Evolutionary conservation across 2,113 vertebrate species (phyloP).

Genomic region (Campylomormyrus numenius): DNA sequence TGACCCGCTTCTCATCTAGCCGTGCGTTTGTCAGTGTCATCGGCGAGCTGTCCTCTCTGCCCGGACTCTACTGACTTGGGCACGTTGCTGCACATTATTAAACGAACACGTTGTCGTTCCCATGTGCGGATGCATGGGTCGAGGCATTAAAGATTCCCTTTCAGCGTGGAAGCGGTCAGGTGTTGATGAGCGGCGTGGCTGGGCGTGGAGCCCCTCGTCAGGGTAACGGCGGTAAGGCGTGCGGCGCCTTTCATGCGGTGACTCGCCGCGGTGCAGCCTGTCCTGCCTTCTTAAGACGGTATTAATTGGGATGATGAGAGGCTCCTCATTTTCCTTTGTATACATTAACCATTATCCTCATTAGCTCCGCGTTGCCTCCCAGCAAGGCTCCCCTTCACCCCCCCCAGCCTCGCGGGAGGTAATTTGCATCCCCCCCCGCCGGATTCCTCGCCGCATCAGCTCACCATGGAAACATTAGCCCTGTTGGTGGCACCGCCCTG

Average conservation of each 20-base stretch:
- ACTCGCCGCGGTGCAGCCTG: not conserved
- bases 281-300: constrained; percentile 57
- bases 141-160: not conserved
- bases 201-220: not conserved
- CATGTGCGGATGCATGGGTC: not conserved
- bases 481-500: constrained; percentile 55
- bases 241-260: not conserved
- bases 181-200: not conserved
- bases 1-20: not conserved
- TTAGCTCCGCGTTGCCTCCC: constrained; percentile 64
- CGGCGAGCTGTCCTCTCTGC: not conserved
- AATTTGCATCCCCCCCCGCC: constrained; percentile 58
- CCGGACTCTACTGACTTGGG: not conserved
- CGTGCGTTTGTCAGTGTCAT: not conserved
- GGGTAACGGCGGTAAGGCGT: not conserved
- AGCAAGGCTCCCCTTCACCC: constrained; percentile 56
- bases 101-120: not conserved
- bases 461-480: constrained; percentile 63
- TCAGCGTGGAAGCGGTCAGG: not conserved
- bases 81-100: not conserved
- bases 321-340: constrained; percentile 50
- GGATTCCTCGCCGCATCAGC: constrained; percentile 59
- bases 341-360: constrained; percentile 71
- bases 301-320: constrained; percentile 66
- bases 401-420: constrained; percentile 59